These are phyloP conservation scores for Spondyliosoma cantharus DNA, from an alignment of 2,797 vertebrate species.

Conservation along the genomic window DNA sequence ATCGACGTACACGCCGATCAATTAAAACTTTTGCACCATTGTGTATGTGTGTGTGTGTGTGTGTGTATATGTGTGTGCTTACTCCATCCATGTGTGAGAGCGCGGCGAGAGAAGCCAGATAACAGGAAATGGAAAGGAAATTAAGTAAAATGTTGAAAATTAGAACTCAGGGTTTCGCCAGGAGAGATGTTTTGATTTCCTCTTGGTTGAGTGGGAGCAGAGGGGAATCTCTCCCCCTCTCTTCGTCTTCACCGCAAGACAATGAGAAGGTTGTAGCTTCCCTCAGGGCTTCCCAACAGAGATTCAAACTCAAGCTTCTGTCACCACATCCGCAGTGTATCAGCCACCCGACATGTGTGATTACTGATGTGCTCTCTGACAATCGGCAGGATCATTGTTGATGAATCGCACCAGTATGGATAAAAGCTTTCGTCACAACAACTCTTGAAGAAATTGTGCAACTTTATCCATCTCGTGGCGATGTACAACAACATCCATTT, in stretches of 20 bases:
- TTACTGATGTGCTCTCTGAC: too few relatives aligned
- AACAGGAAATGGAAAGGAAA: slow-evolving; percentile 58
- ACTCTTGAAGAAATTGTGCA: too few relatives aligned
- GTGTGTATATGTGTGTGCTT: background rate
- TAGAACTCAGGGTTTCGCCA: slow-evolving; percentile 39
- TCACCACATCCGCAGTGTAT: slow-evolving; percentile 2
- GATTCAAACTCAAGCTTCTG: slow-evolving; percentile 53
- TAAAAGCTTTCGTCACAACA: too few relatives aligned
- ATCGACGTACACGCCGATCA: slow-evolving; percentile 45
- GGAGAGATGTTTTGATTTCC: slow-evolving; percentile 40
- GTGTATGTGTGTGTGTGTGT: slow-evolving; percentile 16
- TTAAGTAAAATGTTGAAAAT: slow-evolving; percentile 38
- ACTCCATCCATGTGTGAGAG: slow-evolving; percentile 14
- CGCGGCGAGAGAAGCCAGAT: slow-evolving; percentile 27
- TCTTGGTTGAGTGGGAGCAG: slow-evolving; percentile 38
- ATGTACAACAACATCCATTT: too few relatives aligned
- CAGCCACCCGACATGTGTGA: too few relatives aligned
- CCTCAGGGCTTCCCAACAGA: slow-evolving; percentile 39
- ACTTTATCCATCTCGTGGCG: too few relatives aligned
- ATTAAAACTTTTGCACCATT: slow-evolving; percentile 41
- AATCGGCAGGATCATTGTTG: too few relatives aligned
- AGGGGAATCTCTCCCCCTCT: slow-evolving; percentile 9
- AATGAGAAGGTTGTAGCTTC: slow-evolving; percentile 47
- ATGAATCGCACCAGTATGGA: too few relatives aligned
- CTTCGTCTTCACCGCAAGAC: slow-evolving; percentile 43